Evolutionary conservation across 2,797 vertebrate genomes (phyloP), one percentile per base, ranked within the genome.

Genomic region (Mycteria americana): DNA sequence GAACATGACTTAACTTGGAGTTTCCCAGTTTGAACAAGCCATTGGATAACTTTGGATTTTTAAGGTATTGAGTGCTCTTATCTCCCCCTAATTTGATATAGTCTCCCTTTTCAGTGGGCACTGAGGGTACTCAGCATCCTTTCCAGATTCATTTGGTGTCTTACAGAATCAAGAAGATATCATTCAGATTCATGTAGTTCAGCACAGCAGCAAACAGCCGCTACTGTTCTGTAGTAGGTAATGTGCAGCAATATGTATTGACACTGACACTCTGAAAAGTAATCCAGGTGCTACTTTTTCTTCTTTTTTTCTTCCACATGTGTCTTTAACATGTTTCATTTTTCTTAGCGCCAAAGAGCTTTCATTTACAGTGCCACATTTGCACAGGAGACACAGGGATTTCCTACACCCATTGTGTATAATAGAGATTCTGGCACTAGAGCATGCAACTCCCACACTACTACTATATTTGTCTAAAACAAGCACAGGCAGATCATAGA

Each of bases 401-500:
- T 93, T 83, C 89, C 96, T 85, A 48, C 30, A 41, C 50, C 37
- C n/a, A 2, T 28, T 57, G 62, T 23, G n/a, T 62, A 28, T 18
- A 57, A n/a, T 1, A 79, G 76, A 53, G 45, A 39, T 75, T 73
- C 77, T 93, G 94, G 88, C 91, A 83, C 28, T 10, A n/a, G 63
- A 57, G 37, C 63, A 51, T 39, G n/a, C 53, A 92, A 17, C 93
- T 95, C 95, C 88, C 74, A 87, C 92, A 56, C 18, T 37, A 64
- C 69, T 80, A 5, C 83, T 90, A 48, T 25, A 56, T 92, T 80
- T 72, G 64, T 80, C 64, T 88, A 74, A 23, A 92, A 76, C 93
- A 96, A 92, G 89, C 82, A 93, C 45, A n/a, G 92, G 62, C 96
- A 95, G 81, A 91, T 83, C 85, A 70, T 2, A 83, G 72, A 91